A percentile compares a stretch with the other conserved stretches of the same genome.
phyloP scores from a whole-genome alignment of 23 tunicate species.

The Diplosoma virens region DNA sequence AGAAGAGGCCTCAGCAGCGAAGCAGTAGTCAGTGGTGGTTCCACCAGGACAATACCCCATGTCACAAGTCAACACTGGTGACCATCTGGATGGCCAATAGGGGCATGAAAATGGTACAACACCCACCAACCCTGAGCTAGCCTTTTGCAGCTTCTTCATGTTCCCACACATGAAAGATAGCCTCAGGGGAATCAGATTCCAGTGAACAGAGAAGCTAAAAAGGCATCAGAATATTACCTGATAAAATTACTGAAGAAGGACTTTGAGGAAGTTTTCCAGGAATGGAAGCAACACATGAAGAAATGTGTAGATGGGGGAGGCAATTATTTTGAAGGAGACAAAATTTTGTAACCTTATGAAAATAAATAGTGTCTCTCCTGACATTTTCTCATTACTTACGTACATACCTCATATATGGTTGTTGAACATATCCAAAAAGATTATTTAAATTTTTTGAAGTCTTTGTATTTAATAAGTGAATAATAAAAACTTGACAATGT shows the following conservation, averaged over 20 bases:
- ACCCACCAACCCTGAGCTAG: conserved; percentile 15
- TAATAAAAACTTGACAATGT: no score
- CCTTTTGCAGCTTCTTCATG: conserved; percentile 18
- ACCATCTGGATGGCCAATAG: conserved; percentile 20
- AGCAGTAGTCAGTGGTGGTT: conserved; percentile 17
- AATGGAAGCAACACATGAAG: conserved; percentile 13
- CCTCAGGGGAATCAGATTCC: conserved; percentile 11
- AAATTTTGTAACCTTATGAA: conserved; percentile 6
- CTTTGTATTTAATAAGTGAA: no score
- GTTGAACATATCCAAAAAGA: no score
- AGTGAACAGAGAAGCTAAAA: conserved; percentile 18
- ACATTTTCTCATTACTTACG: conserved; percentile 16
- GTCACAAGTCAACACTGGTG: conserved; percentile 18
- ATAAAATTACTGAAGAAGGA: neutral
- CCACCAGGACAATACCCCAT: conserved; percentile 19
- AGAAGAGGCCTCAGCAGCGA: conserved; percentile 25
- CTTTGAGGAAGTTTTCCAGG: conserved; percentile 16
- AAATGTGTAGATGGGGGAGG: conserved; percentile 10
- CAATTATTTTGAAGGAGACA: conserved; percentile 12
- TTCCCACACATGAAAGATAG: conserved; percentile 20
- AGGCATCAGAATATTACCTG: conserved; percentile 4
- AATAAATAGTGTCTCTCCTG: conserved; percentile 18
- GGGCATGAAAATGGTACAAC: conserved; percentile 11
- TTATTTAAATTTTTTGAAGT: no score
- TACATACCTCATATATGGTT: conserved; percentile 20